Percentiles rank a stretch among this genome's conserved stretches.
phyloP scores from a whole-genome alignment of 2,113 vertebrate genomes.

The Larimichthys crocea region DNA sequence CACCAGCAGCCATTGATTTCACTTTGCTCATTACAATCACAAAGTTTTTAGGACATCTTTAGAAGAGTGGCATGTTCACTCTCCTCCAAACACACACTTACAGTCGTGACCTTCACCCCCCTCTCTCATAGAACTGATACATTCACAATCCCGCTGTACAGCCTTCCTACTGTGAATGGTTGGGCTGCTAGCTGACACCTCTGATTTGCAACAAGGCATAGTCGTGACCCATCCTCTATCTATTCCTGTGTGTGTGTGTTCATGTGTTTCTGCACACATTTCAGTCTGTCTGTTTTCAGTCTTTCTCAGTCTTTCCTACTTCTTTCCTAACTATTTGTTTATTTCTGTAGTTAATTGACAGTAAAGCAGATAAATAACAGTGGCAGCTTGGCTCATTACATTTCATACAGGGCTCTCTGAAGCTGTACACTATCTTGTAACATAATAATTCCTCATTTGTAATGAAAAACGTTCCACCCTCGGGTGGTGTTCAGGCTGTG shows the following conservation, averaged over 20 bases:
- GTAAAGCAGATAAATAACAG: conserved; percentile 42
- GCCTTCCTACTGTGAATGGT: conserved; percentile 23
- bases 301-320: neutral
- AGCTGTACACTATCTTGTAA: conserved; percentile 1
- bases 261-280: neutral
- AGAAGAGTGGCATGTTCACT: neutral
- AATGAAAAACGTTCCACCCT: conserved; percentile 22
- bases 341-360: conserved; percentile 29
- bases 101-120: conserved; percentile 52
- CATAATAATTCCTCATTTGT: conserved; percentile 19
- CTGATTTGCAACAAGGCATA: conserved; percentile 52
- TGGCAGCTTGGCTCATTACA: conserved; percentile 28
- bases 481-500: conserved; percentile 29
- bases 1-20: neutral
- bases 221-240: conserved; percentile 12
- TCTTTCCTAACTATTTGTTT: conserved; percentile 4
- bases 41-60: neutral
- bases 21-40: too few species aligned
- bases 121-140: conserved; percentile 45
- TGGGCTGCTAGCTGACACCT: conserved; percentile 53
- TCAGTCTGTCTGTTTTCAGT: conserved; percentile 11
- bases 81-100: neutral
- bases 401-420: neutral
- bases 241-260: conserved; percentile 1
- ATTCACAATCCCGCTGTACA: conserved; percentile 26